Evolutionary conservation across 2,113 vertebrate species (phyloP), one percentile per base, ranked within the genome.

Genomic region (Podarcis raffonei): DNA sequence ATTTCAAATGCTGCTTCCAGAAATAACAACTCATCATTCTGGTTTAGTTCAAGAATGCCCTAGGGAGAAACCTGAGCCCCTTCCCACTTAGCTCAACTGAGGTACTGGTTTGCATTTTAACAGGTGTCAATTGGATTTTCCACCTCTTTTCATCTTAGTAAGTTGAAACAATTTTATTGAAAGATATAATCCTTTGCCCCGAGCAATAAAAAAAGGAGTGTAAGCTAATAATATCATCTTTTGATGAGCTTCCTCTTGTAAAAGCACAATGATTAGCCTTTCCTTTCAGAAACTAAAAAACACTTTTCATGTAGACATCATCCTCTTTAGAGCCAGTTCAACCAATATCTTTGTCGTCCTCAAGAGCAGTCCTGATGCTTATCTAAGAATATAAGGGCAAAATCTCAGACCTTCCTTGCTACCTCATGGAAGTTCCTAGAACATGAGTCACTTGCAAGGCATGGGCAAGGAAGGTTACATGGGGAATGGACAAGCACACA

Each of bases 91-190:
- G 18, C 78, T 22, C 78, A 81, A 62, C 2, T 5, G 32, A 81
- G 32, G 57, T 32, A 30, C 53, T 81, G 1, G 53, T 20, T 35
- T 62, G 57, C n/a, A 62, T 37, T 81, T 32, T 5, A 35, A 81
- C n/a, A 62, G n/a, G 79, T 81, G 79, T 81, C 57, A 62, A 57
- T 62, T 81, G 79, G n/a, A 81, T 81, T 81, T 81, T 22, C 57
- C n/a, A 22, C 23, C n/a, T 9, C 20, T 81, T 81, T 62, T 81
- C 16, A 23, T 23, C 79, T 62, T 62, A 22, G 48, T 81, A 16
- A 32, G n/a, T 18, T 6, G 22, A 85, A 48, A 42, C 48, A 62
- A 91, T 84, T 20, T 23, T 35, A 32, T 48, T 74, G 22, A 35
- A 81, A 84, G 87, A 87, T 18, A 35, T 6, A 0, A 0, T 23